phyloP scores from a whole-genome alignment of 2,797 vertebrate species.

The Sebastes diploproa region DNA sequence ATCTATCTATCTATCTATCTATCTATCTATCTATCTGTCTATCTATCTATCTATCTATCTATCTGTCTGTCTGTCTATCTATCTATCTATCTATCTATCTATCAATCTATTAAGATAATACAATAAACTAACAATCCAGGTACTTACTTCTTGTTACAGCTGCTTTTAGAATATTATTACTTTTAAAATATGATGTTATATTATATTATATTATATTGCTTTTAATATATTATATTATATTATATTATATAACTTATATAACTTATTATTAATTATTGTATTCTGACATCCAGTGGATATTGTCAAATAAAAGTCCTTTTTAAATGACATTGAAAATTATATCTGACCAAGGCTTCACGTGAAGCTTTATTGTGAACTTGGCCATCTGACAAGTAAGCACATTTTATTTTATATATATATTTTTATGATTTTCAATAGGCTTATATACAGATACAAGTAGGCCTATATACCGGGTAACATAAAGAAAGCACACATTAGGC shows the following conservation, averaged over 20 bases:
- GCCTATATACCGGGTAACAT: not conserved
- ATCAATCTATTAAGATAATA: no score
- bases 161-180: no score
- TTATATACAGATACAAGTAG: not conserved
- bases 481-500: not conserved
- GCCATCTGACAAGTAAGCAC: not conserved
- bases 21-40: no score
- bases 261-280: not conserved
- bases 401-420: no score
- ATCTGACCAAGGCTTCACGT: not conserved
- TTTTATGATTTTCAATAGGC: not conserved
- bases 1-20: no score
- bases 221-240: not conserved
- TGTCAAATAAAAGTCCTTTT: not conserved
- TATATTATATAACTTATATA: not conserved
- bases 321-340: not conserved
- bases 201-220: not conserved
- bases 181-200: no score
- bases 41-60: no score
- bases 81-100: no score
- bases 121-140: no score
- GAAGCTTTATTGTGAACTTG: not conserved
- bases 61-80: no score
- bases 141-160: no score
- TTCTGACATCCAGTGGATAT: not conserved